Percentiles rank a stretch among this genome's conserved stretches.
Conservation (phyloP, 2,113 vertebrate genomes). For the Dasyornis broadbenti region DNA sequence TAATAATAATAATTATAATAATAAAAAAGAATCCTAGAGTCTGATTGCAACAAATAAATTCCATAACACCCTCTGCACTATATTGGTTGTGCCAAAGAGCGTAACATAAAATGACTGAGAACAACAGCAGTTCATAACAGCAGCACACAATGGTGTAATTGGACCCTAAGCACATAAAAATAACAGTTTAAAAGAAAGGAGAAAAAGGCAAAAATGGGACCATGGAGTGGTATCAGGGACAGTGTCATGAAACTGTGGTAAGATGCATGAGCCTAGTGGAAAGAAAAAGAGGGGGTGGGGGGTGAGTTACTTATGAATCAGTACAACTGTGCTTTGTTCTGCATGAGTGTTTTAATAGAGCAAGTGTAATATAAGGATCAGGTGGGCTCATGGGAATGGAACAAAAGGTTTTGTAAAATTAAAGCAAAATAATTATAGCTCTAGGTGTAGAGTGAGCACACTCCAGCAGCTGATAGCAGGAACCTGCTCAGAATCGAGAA, state of each 20-base stretch:
- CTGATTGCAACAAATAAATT: constrained; percentile 59
- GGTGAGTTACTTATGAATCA: constrained; percentile 78
- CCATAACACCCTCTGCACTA: constrained; percentile 10
- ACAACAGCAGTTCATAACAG: constrained; percentile 52
- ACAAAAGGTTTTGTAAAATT: constrained; percentile 85
- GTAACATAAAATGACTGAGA: constrained; percentile 52
- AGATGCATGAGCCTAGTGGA: constrained; percentile 60
- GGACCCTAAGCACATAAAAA: constrained; percentile 40
- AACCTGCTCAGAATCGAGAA: constrained; percentile 69
- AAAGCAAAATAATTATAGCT: constrained; percentile 85
- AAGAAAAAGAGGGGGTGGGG: constrained; percentile 40
- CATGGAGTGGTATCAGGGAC: constrained; percentile 29
- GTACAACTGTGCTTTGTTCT: constrained; percentile 82
- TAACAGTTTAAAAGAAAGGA: background rate
- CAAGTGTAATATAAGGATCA: constrained; percentile 81
- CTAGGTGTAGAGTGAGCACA: constrained; percentile 78
- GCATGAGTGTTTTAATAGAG: constrained; percentile 82
- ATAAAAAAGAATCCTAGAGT: constrained; percentile 32
- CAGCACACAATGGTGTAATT: constrained; percentile 32
- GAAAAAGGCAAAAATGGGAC: constrained; percentile 34
- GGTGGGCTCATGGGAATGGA: constrained; percentile 81
- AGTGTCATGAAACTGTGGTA: constrained; percentile 55
- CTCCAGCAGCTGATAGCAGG: constrained; percentile 74
- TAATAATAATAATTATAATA: constrained; percentile 17
- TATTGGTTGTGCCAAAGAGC: constrained; percentile 39